Evolutionary conservation across 2,888 invertebrate genomes (phyloP), one percentile per base, ranked within the genome.

Genomic region (Dendrolimus pini): DNA sequence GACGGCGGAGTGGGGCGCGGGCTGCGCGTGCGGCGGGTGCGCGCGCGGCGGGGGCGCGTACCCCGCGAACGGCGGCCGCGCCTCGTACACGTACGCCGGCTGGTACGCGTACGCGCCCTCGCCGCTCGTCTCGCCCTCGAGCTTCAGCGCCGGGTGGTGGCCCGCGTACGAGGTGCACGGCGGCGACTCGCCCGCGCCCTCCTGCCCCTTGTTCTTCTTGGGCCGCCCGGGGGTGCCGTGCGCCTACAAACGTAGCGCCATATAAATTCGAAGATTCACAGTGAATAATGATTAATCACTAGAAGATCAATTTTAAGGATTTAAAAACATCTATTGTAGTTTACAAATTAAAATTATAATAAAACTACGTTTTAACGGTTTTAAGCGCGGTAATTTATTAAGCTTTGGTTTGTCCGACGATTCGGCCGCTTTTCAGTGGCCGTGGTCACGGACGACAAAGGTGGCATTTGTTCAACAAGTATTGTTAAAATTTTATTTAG

Each of bases 161-260:
- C 71, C 64, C 57, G 67, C 76, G 69, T 80, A 87, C 55, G 89
- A 87, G 18, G 86, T 84, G 1, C 86, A 84, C 54, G 89, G 85
- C 54, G 87, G 83, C 10, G 86, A 83, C 64, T 83, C 86, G 41
- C 74, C 77, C 13, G 78, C 59, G 12, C 65, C 65, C 54, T 87
- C 89, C 56, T 75, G 80, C 0, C 74, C 78, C 63, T 89, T 89
- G 70, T 85, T 88, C 75, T 89, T 89, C 63, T 89, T 89, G 30
- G 89, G 89, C 54, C 89, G 82, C 0, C 89, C 89, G 7, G 88
- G 85, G 14, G 85, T 83, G 2, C 82, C 83, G 63, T 87, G 86
- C 7, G 80, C 80, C 87, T 89, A 73, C 18, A 56, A 66, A 30
- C 30, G 30, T 30, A 30, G 30, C 30, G 30, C 30, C 30, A 30